Evolutionary conservation across 2,888 invertebrate genomes (phyloP).

Genomic region (Volucella inflata): DNA sequence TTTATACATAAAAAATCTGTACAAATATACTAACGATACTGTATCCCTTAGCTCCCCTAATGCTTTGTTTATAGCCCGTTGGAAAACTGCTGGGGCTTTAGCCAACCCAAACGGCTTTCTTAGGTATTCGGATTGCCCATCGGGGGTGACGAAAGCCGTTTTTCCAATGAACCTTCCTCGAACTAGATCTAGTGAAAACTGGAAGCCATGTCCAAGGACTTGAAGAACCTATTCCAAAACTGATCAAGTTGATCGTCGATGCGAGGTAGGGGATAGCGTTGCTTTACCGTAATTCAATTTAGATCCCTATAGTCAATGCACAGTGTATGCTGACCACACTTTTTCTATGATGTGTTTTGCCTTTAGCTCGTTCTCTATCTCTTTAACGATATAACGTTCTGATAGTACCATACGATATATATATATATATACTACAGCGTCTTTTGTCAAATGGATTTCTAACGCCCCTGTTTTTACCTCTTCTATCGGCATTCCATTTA

Average conservation of each 20-base stretch:
- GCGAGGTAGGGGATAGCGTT: not conserved
- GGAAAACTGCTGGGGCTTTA: slow-evolving; percentile 3
- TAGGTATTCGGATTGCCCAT: slow-evolving; percentile 11
- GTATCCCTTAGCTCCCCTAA: not conserved
- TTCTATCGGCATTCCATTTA: slow-evolving; percentile 3
- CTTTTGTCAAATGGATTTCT: slow-evolving; percentile 1
- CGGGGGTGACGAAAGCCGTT: not conserved
- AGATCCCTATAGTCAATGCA: slow-evolving; percentile 23
- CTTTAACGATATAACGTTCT: not conserved
- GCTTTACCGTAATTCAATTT: too few relatives aligned
- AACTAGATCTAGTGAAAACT: slow-evolving; percentile 25
- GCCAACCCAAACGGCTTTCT: slow-evolving; percentile 12
- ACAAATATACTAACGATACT: too few relatives aligned
- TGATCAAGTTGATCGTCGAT: slow-evolving; percentile 29
- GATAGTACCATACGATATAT: slow-evolving; percentile 4
- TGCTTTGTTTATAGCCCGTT: too few relatives aligned
- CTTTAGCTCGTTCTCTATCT: too few relatives aligned
- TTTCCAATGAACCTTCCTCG: too few relatives aligned
- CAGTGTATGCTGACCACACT: slow-evolving; percentile 13
- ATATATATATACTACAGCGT: not conserved
- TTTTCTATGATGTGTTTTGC: too few relatives aligned
- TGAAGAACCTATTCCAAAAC: slow-evolving; percentile 11
- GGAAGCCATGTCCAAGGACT: slow-evolving; percentile 23
- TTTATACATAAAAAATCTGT: too few relatives aligned
- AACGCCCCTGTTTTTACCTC: slow-evolving; percentile 10